Evolutionary conservation across 1,140 invertebrate genomes (phyloP).

Genomic region (Drosophila pseudoananassae): DNA sequence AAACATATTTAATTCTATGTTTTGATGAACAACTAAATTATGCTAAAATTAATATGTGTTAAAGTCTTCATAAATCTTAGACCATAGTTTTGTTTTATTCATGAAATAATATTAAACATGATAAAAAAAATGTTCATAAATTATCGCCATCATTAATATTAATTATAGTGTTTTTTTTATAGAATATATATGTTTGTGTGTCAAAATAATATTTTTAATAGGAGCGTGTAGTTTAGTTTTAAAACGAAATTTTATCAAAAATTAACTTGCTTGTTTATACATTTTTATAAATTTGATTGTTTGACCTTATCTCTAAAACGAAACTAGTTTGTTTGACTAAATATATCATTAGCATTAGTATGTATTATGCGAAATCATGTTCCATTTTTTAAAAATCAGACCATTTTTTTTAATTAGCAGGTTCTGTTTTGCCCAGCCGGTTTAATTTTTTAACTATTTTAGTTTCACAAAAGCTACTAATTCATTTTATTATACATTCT

Average conservation of each 20-base stretch:
- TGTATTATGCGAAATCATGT: constrained; percentile 32
- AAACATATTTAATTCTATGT: constrained; percentile 1
- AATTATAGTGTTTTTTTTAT: constrained; percentile 5
- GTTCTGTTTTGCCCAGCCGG: constrained; percentile 10
- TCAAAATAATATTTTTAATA: constrained; percentile 21
- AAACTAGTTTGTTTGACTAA: constrained; percentile 23
- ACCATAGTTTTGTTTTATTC: constrained; percentile 26
- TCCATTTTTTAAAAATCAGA: constrained; percentile 21
- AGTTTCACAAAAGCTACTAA: constrained; percentile 4
- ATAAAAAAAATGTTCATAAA: constrained; percentile 21
- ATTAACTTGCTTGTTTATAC: neutral
- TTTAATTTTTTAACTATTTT: constrained; percentile 3
- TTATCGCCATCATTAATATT: constrained; percentile 14
- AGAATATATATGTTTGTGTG: constrained; percentile 19
- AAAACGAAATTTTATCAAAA: neutral
- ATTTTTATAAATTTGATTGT: constrained; percentile 35
- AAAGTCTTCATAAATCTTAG: constrained; percentile 21
- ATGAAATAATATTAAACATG: constrained; percentile 9
- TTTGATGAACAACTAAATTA: constrained; percentile 4
- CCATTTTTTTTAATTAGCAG: constrained; percentile 28
- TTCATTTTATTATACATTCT: neutral
- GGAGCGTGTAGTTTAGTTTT: neutral
- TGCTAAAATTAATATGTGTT: constrained; percentile 17
- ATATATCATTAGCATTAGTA: constrained; percentile 29
- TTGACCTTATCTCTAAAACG: constrained; percentile 30